phyloP scores from a whole-genome alignment of 2,888 invertebrate species.

The Pyrgus malvae region DNA sequence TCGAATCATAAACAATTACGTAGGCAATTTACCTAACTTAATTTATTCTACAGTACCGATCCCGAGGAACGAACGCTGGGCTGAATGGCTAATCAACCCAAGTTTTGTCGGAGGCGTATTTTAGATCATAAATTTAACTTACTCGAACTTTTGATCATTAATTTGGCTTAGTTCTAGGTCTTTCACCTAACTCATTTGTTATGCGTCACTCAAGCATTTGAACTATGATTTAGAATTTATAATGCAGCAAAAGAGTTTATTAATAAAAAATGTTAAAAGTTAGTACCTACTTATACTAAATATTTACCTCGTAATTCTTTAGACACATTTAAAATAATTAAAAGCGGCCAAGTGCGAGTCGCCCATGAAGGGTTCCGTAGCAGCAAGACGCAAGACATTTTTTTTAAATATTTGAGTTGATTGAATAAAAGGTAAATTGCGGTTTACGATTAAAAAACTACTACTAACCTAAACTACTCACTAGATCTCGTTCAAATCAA shows the following conservation, averaged over 20 bases:
- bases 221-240: neutral
- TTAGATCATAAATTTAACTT: constrained; percentile 23
- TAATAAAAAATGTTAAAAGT: no score
- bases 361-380: no score
- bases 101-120: constrained; percentile 12
- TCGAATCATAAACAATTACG: neutral
- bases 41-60: neutral
- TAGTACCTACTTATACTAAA: no score
- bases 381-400: no score
- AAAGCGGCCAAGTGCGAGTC: no score
- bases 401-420: no score
- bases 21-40: constrained; percentile 8
- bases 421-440: no score
- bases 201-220: neutral
- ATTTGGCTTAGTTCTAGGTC: constrained; percentile 9
- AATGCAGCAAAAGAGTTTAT: neutral
- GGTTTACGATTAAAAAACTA: no score
- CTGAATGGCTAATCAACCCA: constrained; percentile 18
- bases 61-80: constrained; percentile 7
- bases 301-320: no score
- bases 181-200: constrained; percentile 8
- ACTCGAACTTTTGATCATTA: constrained; percentile 8
- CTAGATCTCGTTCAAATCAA: no score
- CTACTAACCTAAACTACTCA: no score
- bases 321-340: no score